These are phyloP conservation scores for Alligator mississippiensis DNA, from an alignment of 2,113 vertebrate genomes.

Conservation along the genomic window DNA sequence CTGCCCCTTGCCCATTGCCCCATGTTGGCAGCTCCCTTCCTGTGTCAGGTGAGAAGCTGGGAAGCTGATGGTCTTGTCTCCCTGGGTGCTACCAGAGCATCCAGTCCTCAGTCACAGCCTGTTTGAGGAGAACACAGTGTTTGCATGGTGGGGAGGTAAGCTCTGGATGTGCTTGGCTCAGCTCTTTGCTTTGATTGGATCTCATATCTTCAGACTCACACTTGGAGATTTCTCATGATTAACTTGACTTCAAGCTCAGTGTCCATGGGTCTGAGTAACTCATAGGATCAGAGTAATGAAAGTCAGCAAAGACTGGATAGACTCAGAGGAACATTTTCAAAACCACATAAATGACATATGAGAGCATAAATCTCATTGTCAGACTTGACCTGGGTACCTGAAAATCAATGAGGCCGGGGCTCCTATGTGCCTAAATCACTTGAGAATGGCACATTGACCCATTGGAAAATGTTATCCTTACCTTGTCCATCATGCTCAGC, in stretches of 20 bases:
- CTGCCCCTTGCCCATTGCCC: fast-evolving
- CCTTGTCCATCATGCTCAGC: no score
- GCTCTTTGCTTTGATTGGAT: not conserved
- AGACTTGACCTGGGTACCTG: no score
- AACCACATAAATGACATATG: not conserved
- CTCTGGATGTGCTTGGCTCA: not conserved
- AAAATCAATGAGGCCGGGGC: no score
- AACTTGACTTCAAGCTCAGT: not conserved
- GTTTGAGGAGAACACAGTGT: not conserved
- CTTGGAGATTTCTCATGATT: not conserved
- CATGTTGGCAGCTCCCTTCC: not conserved
- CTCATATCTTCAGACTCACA: not conserved
- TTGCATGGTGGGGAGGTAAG: not conserved
- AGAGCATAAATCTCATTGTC: no score
- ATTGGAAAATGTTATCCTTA: no score
- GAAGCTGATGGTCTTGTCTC: no score
- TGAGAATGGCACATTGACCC: no score
- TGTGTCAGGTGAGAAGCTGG: no score
- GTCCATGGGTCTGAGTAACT: not conserved
- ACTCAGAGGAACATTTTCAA: not conserved
- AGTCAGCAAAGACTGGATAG: not conserved
- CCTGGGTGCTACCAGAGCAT: no score
- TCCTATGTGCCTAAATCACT: no score
- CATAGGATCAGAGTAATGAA: no score
- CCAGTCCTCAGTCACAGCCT: no score